Evolutionary conservation across 2,113 vertebrate genomes (phyloP).

Genomic region (Fregetta grallaria): DNA sequence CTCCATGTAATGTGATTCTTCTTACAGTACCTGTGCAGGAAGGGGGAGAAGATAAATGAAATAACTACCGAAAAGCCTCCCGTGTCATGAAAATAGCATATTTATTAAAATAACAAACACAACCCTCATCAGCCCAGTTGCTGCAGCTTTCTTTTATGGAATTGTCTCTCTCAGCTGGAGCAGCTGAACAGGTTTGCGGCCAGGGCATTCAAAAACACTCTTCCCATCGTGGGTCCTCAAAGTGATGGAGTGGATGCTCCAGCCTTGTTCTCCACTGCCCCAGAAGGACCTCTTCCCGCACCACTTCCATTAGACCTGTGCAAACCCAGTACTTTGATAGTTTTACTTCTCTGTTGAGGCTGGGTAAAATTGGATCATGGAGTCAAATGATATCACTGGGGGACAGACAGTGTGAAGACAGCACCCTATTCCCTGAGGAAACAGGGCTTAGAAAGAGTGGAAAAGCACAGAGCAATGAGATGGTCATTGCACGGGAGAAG

Average conservation of each 20-base stretch:
- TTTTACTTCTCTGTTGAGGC: neutral
- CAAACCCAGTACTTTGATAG: neutral
- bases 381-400: neutral
- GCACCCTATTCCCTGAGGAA: neutral
- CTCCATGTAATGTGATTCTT: neutral
- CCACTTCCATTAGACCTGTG: neutral
- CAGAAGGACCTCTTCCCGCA: neutral
- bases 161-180: neutral
- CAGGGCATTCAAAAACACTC: neutral
- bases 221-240: neutral
- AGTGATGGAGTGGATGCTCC: neutral
- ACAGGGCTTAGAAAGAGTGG: neutral
- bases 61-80: neutral
- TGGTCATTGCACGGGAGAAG: neutral
- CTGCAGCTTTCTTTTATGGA: neutral
- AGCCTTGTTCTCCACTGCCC: neutral
- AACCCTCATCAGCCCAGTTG: neutral
- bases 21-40: neutral
- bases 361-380: neutral
- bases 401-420: fast-evolving
- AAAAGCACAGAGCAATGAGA: neutral
- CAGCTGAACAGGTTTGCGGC: neutral
- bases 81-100: neutral
- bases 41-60: neutral
- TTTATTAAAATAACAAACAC: neutral